phyloP scores from a whole-genome alignment of 2,113 vertebrate species.

The Pedetes capensis region DNA sequence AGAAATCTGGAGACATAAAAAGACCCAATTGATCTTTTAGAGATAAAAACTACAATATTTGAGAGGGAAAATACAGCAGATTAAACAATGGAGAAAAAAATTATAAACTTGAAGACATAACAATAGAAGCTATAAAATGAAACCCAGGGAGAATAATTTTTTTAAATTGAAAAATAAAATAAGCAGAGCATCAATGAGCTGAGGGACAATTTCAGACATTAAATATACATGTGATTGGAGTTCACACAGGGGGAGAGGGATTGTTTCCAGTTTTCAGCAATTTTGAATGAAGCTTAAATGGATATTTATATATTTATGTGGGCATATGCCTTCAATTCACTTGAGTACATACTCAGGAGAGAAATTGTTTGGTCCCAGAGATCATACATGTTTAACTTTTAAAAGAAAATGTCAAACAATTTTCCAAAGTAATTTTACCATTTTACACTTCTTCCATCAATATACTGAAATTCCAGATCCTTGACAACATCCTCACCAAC shows the following conservation, averaged over 20 bases:
- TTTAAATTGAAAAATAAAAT: slow-evolving; percentile 20
- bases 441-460: neutral
- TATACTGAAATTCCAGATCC: neutral
- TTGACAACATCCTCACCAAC: neutral
- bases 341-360: neutral
- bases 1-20: neutral
- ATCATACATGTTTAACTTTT: neutral
- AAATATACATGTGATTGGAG: slow-evolving; percentile 13
- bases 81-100: neutral
- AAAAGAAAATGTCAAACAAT: neutral
- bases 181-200: neutral
- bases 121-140: slow-evolving; percentile 8
- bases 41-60: neutral
- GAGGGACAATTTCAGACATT: neutral
- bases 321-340: neutral
- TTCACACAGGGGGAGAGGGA: neutral
- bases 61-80: slow-evolving; percentile 13
- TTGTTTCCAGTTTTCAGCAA: neutral
- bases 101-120: neutral
- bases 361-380: neutral
- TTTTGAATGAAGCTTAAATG: slow-evolving; percentile 5
- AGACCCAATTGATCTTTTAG: neutral
- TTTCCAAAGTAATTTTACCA: neutral
- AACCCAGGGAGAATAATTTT: neutral
- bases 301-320: slow-evolving; percentile 29